These are phyloP conservation scores for Phodopus roborovskii DNA, from an alignment of 2,113 vertebrate species.

Conservation along the genomic window DNA sequence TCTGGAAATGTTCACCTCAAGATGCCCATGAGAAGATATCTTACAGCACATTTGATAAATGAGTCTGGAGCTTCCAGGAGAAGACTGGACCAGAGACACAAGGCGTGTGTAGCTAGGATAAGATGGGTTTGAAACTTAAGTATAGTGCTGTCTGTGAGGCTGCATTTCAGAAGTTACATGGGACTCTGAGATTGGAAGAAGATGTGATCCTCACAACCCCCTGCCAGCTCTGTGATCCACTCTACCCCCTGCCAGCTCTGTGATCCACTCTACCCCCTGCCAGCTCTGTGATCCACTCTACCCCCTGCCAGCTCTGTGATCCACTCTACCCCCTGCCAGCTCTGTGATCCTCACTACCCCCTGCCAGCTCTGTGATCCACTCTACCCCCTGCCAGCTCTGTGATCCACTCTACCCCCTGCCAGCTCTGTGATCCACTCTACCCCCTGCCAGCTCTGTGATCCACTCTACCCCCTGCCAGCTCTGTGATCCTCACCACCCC, in stretches of 20 bases:
- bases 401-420: neutral
- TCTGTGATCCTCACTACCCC: neutral
- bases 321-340: neutral
- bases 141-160: neutral
- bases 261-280: neutral
- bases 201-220: neutral
- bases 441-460: neutral
- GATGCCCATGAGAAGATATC: neutral
- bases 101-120: neutral
- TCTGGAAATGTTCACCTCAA: neutral
- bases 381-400: neutral
- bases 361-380: neutral
- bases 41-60: neutral
- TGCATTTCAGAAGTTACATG: neutral
- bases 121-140: neutral
- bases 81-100: neutral
- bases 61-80: neutral
- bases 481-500: neutral
- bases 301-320: neutral
- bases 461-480: neutral
- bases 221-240: neutral
- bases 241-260: neutral
- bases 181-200: neutral
- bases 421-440: no score
- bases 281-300: neutral